Conservation (phyloP, 2,888 invertebrate genomes). For the Hypercompe scribonia region DNA sequence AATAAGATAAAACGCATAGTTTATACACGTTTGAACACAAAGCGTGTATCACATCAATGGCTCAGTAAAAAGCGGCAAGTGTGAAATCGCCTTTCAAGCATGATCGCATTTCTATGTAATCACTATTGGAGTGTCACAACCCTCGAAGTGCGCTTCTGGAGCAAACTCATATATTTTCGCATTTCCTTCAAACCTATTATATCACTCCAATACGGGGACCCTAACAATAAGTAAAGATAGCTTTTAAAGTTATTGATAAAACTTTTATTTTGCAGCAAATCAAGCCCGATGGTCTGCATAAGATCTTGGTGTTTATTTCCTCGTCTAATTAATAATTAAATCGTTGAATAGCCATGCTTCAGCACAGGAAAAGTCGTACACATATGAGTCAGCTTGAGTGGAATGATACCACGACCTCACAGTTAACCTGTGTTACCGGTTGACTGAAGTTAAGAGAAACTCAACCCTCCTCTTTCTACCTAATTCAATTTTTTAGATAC, state of each 20-base stretch:
- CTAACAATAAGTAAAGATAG: constrained; percentile 3
- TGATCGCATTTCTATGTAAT: constrained; percentile 70
- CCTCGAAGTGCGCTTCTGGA: constrained; percentile 50
- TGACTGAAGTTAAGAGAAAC: no score
- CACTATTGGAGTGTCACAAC: constrained; percentile 63
- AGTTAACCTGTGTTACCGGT: no score
- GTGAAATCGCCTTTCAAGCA: constrained; percentile 63
- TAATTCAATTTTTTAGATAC: no score
- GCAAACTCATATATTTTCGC: constrained; percentile 63
- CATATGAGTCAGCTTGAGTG: no score
- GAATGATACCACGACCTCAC: no score
- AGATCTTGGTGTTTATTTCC: not conserved
- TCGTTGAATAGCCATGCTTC: not conserved
- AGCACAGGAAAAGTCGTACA: no score
- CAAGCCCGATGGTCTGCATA: not conserved
- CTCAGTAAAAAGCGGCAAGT: constrained; percentile 59
- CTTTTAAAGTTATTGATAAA: not conserved
- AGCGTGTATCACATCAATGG: constrained; percentile 40
- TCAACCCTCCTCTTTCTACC: no score
- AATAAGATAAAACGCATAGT: constrained; percentile 32
- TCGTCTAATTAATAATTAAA: not conserved
- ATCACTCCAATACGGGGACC: constrained; percentile 2
- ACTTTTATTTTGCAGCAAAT: not conserved
- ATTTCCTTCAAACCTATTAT: constrained; percentile 52
- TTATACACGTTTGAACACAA: constrained; percentile 39